Base-by-base conservation (phyloP, 2,888 invertebrate species). In the Epistrophe grossulariae region DNA sequence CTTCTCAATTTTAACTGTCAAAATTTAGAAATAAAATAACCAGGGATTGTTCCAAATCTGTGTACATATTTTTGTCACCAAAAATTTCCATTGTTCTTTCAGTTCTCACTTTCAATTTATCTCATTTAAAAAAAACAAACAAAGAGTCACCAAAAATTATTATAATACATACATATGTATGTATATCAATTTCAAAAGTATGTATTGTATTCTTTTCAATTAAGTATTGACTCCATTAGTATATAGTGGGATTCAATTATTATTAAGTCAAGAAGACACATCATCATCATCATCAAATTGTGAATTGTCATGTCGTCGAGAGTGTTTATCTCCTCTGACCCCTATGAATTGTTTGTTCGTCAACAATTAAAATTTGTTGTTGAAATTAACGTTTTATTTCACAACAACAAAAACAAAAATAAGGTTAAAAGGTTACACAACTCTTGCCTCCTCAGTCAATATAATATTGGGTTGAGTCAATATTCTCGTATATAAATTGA, bases 321-420 rank as follows among this genome's bases (percentile, higher is more conserved):
- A 73, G 78, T 87, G 82, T 87, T 82, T 87, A 82, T n/a, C n/a
- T n/a, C n/a, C 64, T 82, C 35, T 87, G 85, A 85, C 85, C 85
- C 74, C 70, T 66, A 79, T 79, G 71, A 38, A 66, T 87, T 87
- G 82, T 87, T 68, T 87, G 85, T 79, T 87, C 82, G 79, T 82
- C 85, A 87, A 87, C 82, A 87, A 87, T 82, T 87, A 71, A 87
- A 79, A 82, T 82, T 87, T 74, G 24, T 19, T 87, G 82, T 82
- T 74, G 85, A 82, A 82, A 82, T 79, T 59, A 31, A 79, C 77
- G 73, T 64, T 79, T 28, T 50, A 15, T 50, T 50, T 28, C 19
- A 38, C 15, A 35, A n/a, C 19, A 59, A 72, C 55, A 48, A 50
- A 48, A 24, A 24, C n/a, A 35, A 48, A 19, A 60, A 38, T 45